Evolutionary conservation across 2,888 invertebrate genomes (phyloP), one percentile per base, ranked within the genome.

Genomic region (Argyra leucocephala): DNA sequence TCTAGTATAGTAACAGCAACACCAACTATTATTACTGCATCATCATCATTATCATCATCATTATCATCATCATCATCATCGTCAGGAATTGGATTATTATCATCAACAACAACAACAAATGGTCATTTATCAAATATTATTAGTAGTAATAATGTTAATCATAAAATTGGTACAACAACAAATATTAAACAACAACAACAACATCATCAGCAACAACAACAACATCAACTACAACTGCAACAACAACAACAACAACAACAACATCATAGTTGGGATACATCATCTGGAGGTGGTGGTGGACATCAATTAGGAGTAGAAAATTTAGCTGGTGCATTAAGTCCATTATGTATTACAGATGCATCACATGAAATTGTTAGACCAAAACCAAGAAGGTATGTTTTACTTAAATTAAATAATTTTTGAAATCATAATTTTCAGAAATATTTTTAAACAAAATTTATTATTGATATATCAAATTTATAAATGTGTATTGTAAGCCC

Each of bases 311-410:
- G 83, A 70, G 82, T 83, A 66, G 85, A 85, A 73, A 84, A 85
- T 75, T 81, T 84, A 71, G 83, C 83, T 61, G 84, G 85, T 68
- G 84, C 85, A 26, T 78, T 86, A 67, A 85, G 86, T 73, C 86
- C 85, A 66, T 81, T 86, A 66, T 86, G 86, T 75, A 86, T 86
- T 72, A 85, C 86, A 63, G 87, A 87, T 77, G 87, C 88, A 72
- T 89, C 88, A 72, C 91, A 92, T 81, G 91, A 92, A 80, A 92
- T 92, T 74, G 84, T 92, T 69, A 82, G 91, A 69, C 92, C 92
- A 15, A 92, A 92, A 78, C 91, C 92, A 12, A 85, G 92, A 77
- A 87, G 92, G 91, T 91, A 80, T 81, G 76, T 66, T 10, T n/a
- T 60, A n/a, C n/a, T n/a, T n/a, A n/a, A n/a, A n/a, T n/a, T n/a